Evolutionary conservation across 1,140 invertebrate species (phyloP), one percentile per base, ranked within the genome.

Genomic region (Papilio glaucus): DNA sequence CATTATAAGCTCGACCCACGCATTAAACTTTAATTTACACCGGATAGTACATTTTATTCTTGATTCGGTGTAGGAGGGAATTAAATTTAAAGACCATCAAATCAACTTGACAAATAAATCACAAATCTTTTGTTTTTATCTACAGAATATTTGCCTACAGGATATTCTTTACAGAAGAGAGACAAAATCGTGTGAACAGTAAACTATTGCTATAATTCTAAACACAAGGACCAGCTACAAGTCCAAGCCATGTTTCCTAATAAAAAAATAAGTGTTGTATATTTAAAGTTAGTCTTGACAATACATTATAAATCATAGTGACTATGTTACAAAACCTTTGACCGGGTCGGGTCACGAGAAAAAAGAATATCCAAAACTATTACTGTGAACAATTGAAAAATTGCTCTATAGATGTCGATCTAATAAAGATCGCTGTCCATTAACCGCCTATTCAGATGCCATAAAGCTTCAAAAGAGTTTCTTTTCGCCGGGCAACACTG

Each of bases 401-500:
- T 63, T 39, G 61, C 33, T 63, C 61, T 15, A 63, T 63, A 63
- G 61, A 63, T 39, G 61, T 63, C 61, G 61, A 63, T 63, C 61
- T 63, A 63, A 63, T 63, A 63, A 39, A 63, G 61, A 63, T 63
- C 15, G 61, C 61, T 63, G 61, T n/a, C 61, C 61, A 63, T 63
- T 63, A 63, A 15, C 61, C n/a, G 33, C 4, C 61, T 63, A 63
- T 63, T 63, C 61, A 63, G 15, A 63, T 18, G 15, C 61, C 61
- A 63, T 63, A 24, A 37, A 39, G 15, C 37, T 63, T 63, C 61
- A 63, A 63, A 63, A 38, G 37, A 37, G 61, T 63, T 63, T 62
- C 60, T 62, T 62, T 63, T 10, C 37, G 61, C 37, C 15, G 61
- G 45, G 29, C 37, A 63, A 15, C 29, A 39, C 29, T 63, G 10